Conservation (phyloP, 2,113 vertebrate genomes). For the Rutilus rutilus region DNA sequence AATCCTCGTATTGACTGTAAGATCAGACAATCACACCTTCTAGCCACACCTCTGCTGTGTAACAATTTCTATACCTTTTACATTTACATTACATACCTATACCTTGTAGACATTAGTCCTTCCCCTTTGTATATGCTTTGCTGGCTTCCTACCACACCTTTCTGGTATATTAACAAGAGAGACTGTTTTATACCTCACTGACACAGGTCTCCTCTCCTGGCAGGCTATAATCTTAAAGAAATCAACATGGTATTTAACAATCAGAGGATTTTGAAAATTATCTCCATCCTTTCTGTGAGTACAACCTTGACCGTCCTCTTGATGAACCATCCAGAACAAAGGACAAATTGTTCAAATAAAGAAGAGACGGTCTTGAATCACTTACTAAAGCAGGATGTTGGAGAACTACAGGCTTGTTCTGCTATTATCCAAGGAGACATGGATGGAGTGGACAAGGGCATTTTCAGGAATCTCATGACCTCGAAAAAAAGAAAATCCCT, state of each 20-base stretch:
- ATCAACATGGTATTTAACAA: constrained; percentile 21
- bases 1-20: no score
- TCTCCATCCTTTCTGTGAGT: constrained; percentile 27
- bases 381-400: constrained; percentile 44
- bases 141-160: neutral
- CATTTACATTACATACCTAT: no score
- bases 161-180: neutral
- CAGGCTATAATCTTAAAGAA: neutral
- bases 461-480: constrained; percentile 66
- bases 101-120: neutral
- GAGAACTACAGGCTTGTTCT: constrained; percentile 73
- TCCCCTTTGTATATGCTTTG: neutral
- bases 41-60: no score
- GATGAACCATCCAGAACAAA: constrained; percentile 1
- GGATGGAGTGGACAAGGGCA: neutral
- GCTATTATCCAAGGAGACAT: constrained; percentile 75
- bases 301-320: constrained; percentile 35
- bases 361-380: constrained; percentile 6
- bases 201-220: neutral
- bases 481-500: constrained; percentile 31
- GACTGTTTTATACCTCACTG: neutral
- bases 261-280: neutral
- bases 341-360: constrained; percentile 22
- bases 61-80: no score
- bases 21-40: no score